Evolutionary conservation across 1,140 invertebrate genomes (phyloP).

Genomic region (Theocolax elegans): DNA sequence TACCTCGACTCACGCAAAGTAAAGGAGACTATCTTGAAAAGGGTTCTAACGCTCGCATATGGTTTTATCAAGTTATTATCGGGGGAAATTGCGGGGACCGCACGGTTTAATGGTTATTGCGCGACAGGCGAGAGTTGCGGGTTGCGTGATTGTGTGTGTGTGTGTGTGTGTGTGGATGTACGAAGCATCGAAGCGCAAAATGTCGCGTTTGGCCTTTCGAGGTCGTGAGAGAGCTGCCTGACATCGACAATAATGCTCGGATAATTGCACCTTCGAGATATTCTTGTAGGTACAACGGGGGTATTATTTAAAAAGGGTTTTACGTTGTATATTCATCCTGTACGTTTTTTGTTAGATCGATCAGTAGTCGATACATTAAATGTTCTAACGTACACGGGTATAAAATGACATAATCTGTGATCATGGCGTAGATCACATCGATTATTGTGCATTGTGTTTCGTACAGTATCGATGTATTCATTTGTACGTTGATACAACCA

Average conservation of each 20-base stretch:
- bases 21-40: no score
- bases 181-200: constrained; percentile 20
- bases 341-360: background rate
- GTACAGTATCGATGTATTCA: no score
- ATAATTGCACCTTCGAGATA: constrained; percentile 8
- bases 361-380: constrained; percentile 1
- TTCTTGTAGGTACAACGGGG: no score
- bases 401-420: no score
- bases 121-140: constrained; percentile 34
- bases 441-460: no score
- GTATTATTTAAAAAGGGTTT: background rate
- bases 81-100: constrained; percentile 43
- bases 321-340: background rate
- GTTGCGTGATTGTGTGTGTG: no score
- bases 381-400: no score
- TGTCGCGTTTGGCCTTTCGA: constrained; percentile 42
- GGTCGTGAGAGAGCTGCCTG: constrained; percentile 45
- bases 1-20: constrained; percentile 7
- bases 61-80: constrained; percentile 49
- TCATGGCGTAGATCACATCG: no score
- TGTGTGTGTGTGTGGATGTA: no score
- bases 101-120: constrained; percentile 46
- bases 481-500: no score
- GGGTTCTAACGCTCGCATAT: no score
- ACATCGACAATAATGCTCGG: background rate